Conservation (phyloP, 2,888 invertebrate genomes). For the Brachylomia viminalis region DNA sequence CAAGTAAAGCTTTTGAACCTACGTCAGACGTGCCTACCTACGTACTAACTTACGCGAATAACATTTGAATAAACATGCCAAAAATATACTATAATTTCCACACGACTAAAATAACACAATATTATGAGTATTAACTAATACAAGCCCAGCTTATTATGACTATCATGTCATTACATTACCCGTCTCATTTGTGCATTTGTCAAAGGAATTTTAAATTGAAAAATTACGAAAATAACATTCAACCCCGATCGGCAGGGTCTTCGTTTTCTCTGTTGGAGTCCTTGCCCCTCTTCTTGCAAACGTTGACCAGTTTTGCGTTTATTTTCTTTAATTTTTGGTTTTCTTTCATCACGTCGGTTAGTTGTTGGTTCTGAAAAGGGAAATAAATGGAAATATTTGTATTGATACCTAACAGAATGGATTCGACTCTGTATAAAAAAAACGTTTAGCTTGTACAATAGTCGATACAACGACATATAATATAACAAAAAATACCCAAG, state of each 20-base stretch:
- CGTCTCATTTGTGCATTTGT: conserved; percentile 51
- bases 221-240: conserved; percentile 36
- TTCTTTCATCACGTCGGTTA: conserved; percentile 86
- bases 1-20: conserved; percentile 10
- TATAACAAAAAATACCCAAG: no score
- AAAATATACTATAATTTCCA: conserved; percentile 35
- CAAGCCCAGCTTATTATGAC: conserved; percentile 61
- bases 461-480: no score
- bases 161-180: conserved; percentile 40
- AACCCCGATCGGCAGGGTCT: conserved; percentile 75
- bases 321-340: conserved; percentile 88
- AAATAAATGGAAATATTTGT: conserved; percentile 52
- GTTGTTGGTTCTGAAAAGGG: conserved; percentile 85
- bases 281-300: conserved; percentile 87
- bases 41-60: not conserved
- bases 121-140: conserved; percentile 60
- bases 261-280: conserved; percentile 82
- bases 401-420: no score
- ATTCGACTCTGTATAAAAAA: no score
- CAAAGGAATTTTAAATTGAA: conserved; percentile 34
- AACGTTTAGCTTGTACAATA: no score
- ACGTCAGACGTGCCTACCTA: not conserved
- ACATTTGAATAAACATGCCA: conserved; percentile 26
- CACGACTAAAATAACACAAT: conserved; percentile 30
- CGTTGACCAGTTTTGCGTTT: conserved; percentile 82